Conservation (phyloP, 2,888 invertebrate species). For the Cryptus armator region DNA sequence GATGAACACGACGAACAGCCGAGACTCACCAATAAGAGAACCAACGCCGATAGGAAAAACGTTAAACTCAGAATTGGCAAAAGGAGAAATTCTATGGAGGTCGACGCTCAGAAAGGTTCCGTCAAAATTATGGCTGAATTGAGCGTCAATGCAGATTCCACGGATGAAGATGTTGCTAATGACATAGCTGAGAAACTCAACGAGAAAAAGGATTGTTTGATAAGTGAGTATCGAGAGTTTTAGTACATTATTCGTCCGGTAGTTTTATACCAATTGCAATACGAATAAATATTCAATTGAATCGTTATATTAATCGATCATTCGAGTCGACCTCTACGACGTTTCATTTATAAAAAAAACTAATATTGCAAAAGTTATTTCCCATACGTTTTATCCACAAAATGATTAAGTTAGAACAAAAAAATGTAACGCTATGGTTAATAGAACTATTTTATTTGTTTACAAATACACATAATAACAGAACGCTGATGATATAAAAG, state of each 20-base stretch:
- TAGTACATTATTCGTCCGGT: not conserved
- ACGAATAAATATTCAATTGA: too few relatives aligned
- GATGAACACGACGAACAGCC: slow-evolving; percentile 83
- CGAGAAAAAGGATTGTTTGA: slow-evolving; percentile 91
- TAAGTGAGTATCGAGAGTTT: slow-evolving; percentile 86
- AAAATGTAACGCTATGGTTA: too few relatives aligned
- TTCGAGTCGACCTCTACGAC: too few relatives aligned
- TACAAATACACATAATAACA: not conserved
- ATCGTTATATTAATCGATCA: too few relatives aligned
- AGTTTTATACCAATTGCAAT: slow-evolving; percentile 3
- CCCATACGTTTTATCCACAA: too few relatives aligned
- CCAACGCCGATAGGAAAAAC: slow-evolving; percentile 87
- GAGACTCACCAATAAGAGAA: slow-evolving; percentile 87
- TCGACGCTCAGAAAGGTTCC: slow-evolving; percentile 86
- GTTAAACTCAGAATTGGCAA: slow-evolving; percentile 87
- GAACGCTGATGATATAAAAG: slow-evolving; percentile 42
- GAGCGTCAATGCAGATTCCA: slow-evolving; percentile 85
- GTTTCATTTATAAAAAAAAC: too few relatives aligned
- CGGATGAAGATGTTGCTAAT: slow-evolving; percentile 88
- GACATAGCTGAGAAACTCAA: slow-evolving; percentile 91
- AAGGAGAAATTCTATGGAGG: slow-evolving; percentile 85
- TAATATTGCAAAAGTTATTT: too few relatives aligned
- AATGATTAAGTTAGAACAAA: too few relatives aligned
- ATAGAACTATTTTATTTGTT: not conserved
- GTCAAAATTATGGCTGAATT: slow-evolving; percentile 88